These are phyloP conservation scores for Dipodomys spectabilis DNA, from an alignment of 2,113 vertebrate species.

Conservation along the genomic window DNA sequence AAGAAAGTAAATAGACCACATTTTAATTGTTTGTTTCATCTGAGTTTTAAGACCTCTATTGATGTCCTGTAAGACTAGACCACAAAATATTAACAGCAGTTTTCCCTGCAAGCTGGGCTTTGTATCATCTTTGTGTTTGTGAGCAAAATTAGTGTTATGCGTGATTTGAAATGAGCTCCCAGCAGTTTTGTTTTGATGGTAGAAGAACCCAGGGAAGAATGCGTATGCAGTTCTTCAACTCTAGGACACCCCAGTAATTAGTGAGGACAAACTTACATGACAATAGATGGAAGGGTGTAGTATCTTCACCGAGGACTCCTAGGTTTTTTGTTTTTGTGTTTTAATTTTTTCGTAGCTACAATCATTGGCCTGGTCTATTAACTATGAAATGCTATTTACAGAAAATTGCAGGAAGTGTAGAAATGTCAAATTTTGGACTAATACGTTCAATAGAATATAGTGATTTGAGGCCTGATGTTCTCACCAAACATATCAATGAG, in stretches of 20 bases:
- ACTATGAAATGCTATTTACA: not conserved
- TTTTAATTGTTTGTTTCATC: not conserved
- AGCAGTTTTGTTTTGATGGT: not conserved
- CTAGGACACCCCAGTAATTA: not conserved
- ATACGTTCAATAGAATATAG: not conserved
- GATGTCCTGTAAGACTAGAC: not conserved
- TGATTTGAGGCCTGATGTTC: not conserved
- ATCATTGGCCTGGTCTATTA: not conserved
- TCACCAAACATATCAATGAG: not conserved
- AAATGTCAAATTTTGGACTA: not conserved
- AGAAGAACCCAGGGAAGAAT: not conserved
- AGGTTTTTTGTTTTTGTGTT: not conserved
- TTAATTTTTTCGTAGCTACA: not conserved
- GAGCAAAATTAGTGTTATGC: not conserved
- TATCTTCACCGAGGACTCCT: not conserved
- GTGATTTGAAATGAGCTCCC: not conserved
- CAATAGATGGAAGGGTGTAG: not conserved
- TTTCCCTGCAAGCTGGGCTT: not conserved
- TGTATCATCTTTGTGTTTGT: not conserved
- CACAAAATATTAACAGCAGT: not conserved
- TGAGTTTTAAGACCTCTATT: not conserved
- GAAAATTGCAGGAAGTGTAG: not conserved
- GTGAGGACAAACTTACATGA: not conserved
- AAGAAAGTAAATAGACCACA: not conserved
- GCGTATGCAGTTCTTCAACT: not conserved